Conservation (phyloP, 2,113 vertebrate species). For the Tetraodon nigroviridis region DNA sequence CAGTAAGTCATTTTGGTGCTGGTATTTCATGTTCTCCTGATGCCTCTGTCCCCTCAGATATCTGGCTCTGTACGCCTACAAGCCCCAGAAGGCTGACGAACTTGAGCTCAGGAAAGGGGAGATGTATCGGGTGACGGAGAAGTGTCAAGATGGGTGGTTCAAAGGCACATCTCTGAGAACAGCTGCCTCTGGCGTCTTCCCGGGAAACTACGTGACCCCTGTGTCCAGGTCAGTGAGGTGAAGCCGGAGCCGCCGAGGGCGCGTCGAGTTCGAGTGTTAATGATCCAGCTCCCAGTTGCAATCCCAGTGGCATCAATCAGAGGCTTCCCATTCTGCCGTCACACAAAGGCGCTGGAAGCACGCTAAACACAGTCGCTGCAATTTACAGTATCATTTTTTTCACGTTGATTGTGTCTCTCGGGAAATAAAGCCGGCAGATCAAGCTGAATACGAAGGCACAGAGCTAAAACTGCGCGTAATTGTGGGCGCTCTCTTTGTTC, state of each 20-base stretch:
- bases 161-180: conserved; percentile 92
- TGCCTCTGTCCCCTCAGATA: conserved; percentile 71
- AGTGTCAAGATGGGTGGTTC: conserved; percentile 98
- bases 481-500: conserved; percentile 5
- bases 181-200: conserved; percentile 90
- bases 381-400: conserved; percentile 29
- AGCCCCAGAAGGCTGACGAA: conserved; percentile 95
- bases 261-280: not conserved
- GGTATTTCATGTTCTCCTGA: conserved; percentile 3
- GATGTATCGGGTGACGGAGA: conserved; percentile 97
- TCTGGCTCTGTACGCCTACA: conserved; percentile 94
- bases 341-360: not conserved
- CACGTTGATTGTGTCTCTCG: conserved; percentile 5
- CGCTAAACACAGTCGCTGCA: conserved; percentile 2
- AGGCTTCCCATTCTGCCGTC: conserved; percentile 10
- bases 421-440: not conserved
- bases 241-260: not conserved
- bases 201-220: conserved; percentile 96
- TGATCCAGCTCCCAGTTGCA: not conserved
- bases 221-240: conserved; percentile 85
- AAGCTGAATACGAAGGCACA: conserved; percentile 6
- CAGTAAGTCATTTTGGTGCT: conserved; percentile 6
- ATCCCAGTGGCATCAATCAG: conserved; percentile 5
- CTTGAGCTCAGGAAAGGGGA: conserved; percentile 95
- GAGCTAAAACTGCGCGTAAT: conserved; percentile 18